Evolutionary conservation across 2,888 invertebrate species (phyloP), one percentile per base, ranked within the genome.

Genomic region (Mechanitis messenoides): DNA sequence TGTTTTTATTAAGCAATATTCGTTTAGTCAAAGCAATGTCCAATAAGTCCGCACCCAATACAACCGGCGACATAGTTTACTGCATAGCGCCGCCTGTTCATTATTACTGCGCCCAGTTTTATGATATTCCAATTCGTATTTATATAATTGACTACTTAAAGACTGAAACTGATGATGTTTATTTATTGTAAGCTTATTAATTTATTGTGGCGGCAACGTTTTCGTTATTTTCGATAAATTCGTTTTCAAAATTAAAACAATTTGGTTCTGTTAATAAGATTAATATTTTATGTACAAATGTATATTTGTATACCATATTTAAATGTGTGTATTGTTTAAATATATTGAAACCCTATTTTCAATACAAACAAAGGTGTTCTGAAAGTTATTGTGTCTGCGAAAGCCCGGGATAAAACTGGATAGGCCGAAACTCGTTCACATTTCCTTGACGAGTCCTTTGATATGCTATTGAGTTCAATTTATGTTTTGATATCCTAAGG

Each of bases 61-160:
- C 85, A 85, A 85, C 85, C 84, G 78, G 81, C 80, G 75, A 80
- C 85, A 84, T 83, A 85, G 84, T 87, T 87, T 82, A 86, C 80
- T 76, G 82, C 80, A 74, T 20, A 20, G 54, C 73, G 76, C 87
- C 88, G 82, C 76, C 81, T 87, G 89, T 84, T 85, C 83, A 85
- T 88, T 87, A 90, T 84, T 79, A 74, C 83, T 69, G 66, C 72
- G 77, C 76, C 74, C 83, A 80, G 80, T 85, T 87, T 87, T 87
- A 88, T 87, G 83, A 83, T 82, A 77, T 83, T 81, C 78, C 76
- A 81, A 67, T 81, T 78, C 78, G 71, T 73, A 84, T 82, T 81
- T 80, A 79, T 81, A 85, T 83, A 84, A 84, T 83, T 83, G 84
- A 83, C 80, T 81, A 77, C 80, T 78, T 81, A 79, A 84, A 80